phyloP scores from a whole-genome alignment of 2,888 invertebrate genomes.

The Drosophila colorata region DNA sequence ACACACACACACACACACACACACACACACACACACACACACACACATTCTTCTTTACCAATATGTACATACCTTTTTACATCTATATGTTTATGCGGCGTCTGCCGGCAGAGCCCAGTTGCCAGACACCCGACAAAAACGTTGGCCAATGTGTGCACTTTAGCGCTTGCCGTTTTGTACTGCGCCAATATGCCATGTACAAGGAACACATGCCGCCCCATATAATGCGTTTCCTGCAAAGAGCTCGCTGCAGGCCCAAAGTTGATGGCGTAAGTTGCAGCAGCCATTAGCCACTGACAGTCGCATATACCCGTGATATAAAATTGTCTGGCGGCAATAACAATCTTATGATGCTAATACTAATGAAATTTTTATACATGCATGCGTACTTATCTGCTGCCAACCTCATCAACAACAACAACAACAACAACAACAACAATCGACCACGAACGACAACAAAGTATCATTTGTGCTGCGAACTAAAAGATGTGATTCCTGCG shows the following conservation, averaged over 20 bases:
- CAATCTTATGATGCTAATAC: slow-evolving; percentile 55
- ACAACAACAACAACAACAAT: slow-evolving; percentile 50
- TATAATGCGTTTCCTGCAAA: slow-evolving; percentile 72
- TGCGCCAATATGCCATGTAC: slow-evolving; percentile 72
- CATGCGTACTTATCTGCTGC: slow-evolving; percentile 2
- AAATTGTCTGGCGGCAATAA: slow-evolving; percentile 62
- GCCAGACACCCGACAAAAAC: slow-evolving; percentile 69
- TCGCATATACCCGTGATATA: slow-evolving; percentile 21
- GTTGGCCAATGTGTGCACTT: slow-evolving; percentile 71
- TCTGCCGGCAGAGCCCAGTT: slow-evolving; percentile 54
- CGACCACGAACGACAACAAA: slow-evolving; percentile 53
- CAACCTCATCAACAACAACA: slow-evolving; percentile 16
- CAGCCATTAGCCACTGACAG: slow-evolving; percentile 43
- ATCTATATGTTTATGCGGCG: slow-evolving; percentile 14
- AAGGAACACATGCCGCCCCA: slow-evolving; percentile 71
- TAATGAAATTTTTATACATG: slow-evolving; percentile 52
- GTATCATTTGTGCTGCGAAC: slow-evolving; percentile 75
- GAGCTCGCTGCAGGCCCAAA: slow-evolving; percentile 72
- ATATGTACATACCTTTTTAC: not conserved
- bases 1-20: slow-evolving; percentile 8
- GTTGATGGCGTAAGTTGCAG: slow-evolving; percentile 64
- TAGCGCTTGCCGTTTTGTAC: slow-evolving; percentile 64
- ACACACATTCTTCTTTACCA: not conserved
- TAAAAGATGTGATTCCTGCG: slow-evolving; percentile 72
- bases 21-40: slow-evolving; percentile 17